A percentile compares a stretch with the other conserved stretches of the same genome.
Conservation (phyloP, 2,113 vertebrate species). For the Bostrychus sinensis region DNA sequence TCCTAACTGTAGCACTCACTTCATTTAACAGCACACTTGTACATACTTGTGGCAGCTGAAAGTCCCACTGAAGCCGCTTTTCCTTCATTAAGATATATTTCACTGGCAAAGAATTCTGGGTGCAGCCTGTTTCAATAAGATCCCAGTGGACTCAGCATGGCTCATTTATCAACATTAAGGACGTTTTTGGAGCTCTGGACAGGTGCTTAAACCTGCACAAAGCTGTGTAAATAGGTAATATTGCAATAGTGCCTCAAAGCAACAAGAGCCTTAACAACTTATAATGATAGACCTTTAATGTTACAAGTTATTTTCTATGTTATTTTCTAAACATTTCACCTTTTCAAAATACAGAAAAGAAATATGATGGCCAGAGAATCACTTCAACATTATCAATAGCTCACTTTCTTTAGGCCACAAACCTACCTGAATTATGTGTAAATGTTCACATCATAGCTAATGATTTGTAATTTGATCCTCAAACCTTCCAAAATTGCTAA, state of each 20-base stretch:
- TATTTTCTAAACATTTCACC: neutral
- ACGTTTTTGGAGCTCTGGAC: slow-evolving; percentile 32
- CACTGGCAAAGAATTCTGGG: slow-evolving; percentile 31
- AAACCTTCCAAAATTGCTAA: slow-evolving; percentile 35
- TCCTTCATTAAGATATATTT: slow-evolving; percentile 62
- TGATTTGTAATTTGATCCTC: slow-evolving; percentile 20
- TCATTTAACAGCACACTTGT: slow-evolving; percentile 32
- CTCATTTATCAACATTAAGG: slow-evolving; percentile 58
- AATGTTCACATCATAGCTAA: slow-evolving; percentile 13
- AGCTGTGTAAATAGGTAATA: slow-evolving; percentile 9
- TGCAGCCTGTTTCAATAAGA: slow-evolving; percentile 66
- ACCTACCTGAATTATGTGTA: slow-evolving; percentile 25
- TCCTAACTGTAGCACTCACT: slow-evolving; percentile 28
- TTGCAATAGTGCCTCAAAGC: neutral
- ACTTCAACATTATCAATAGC: neutral
- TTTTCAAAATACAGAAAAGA: neutral
- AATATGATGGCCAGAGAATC: neutral
- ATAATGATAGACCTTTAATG: neutral
- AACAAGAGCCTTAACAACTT: neutral
- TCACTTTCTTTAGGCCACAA: neutral
- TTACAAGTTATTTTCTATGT: neutral
- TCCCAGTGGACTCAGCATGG: slow-evolving; percentile 31
- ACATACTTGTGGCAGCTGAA: slow-evolving; percentile 41
- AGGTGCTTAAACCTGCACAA: slow-evolving; percentile 49
- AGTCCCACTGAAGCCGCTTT: slow-evolving; percentile 58